phyloP scores from a whole-genome alignment of 2,797 vertebrate genomes.

The Bovichtus variegatus region DNA sequence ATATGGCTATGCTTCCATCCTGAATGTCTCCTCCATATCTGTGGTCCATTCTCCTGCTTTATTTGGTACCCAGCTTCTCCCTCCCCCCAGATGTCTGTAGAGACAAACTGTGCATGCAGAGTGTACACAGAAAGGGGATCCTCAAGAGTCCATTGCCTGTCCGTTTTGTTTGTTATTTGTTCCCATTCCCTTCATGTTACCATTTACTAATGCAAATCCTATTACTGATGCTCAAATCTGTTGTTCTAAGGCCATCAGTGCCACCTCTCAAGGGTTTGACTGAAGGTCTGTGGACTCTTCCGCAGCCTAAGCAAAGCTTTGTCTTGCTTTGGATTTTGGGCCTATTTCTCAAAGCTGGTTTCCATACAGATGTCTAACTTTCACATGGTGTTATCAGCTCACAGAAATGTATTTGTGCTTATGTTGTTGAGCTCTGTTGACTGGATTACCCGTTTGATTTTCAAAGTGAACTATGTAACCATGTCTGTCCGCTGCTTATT shows the following conservation, averaged over 20 bases:
- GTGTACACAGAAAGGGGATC: slow-evolving; percentile 51
- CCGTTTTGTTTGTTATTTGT: slow-evolving; percentile 72
- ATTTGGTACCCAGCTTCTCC: slow-evolving; percentile 46
- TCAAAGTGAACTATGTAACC: slow-evolving; percentile 31
- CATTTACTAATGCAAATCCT: slow-evolving; percentile 78
- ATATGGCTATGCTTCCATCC: slow-evolving; percentile 77
- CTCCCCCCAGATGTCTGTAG: slow-evolving; percentile 62
- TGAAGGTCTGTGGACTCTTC: slow-evolving; percentile 70
- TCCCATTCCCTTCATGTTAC: slow-evolving; percentile 65
- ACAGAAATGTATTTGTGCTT: slow-evolving; percentile 29
- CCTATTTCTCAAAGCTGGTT: slow-evolving; percentile 83
- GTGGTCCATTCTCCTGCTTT: slow-evolving; percentile 68
- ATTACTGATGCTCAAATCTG: slow-evolving; percentile 61
- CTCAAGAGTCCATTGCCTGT: slow-evolving; percentile 67
- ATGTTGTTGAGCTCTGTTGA: slow-evolving; percentile 35
- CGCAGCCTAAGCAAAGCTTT: slow-evolving; percentile 80
- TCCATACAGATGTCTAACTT: slow-evolving; percentile 73
- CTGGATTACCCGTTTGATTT: slow-evolving; percentile 34
- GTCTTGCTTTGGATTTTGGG: slow-evolving; percentile 79
- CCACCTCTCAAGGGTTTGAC: slow-evolving; percentile 70
- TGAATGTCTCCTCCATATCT: slow-evolving; percentile 73
- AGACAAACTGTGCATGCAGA: slow-evolving; percentile 81
- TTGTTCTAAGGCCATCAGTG: slow-evolving; percentile 57
- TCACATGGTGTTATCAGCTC: slow-evolving; percentile 77
- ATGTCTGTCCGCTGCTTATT: slow-evolving; percentile 39